phyloP scores from a whole-genome alignment of 2,797 vertebrate species.

The Cyprinodon diabolis region DNA sequence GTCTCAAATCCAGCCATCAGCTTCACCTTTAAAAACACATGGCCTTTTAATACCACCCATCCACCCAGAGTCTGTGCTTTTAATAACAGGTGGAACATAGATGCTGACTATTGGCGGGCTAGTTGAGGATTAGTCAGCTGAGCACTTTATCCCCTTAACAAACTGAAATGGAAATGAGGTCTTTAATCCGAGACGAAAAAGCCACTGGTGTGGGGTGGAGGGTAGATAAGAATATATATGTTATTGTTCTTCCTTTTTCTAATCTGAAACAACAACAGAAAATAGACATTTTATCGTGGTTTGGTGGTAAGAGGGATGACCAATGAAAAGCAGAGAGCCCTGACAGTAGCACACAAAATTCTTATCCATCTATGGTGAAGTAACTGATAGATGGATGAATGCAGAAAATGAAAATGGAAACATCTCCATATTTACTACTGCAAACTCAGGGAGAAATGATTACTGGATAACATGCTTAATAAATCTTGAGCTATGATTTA shows the following conservation, averaged over 20 bases:
- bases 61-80: slow-evolving; percentile 24
- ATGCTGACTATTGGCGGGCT: slow-evolving; percentile 67
- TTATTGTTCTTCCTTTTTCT: slow-evolving; percentile 40
- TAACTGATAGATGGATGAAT: slow-evolving; percentile 12
- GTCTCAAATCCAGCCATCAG: slow-evolving; percentile 1
- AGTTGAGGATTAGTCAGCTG: slow-evolving; percentile 70
- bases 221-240: slow-evolving; percentile 35
- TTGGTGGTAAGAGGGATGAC: slow-evolving; percentile 1
- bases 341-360: slow-evolving; percentile 34
- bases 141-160: slow-evolving; percentile 65
- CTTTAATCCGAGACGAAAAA: slow-evolving; percentile 61
- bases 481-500: slow-evolving; percentile 27
- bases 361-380: slow-evolving; percentile 21
- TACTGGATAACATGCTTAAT: slow-evolving; percentile 19
- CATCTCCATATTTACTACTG: slow-evolving; percentile 17
- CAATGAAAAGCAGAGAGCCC: slow-evolving; percentile 5
- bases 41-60: slow-evolving; percentile 17
- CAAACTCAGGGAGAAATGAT: slow-evolving; percentile 8
- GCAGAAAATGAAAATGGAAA: slow-evolving; percentile 24
- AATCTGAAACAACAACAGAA: slow-evolving; percentile 27
- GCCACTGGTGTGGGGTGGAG: slow-evolving; percentile 28
- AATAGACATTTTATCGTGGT: neutral
- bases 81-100: slow-evolving; percentile 63
- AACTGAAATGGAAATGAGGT: slow-evolving; percentile 68
- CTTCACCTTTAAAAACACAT: slow-evolving; percentile 12